Evolutionary conservation across 2,113 vertebrate species (phyloP).

Genomic region (Labeo catla): DNA sequence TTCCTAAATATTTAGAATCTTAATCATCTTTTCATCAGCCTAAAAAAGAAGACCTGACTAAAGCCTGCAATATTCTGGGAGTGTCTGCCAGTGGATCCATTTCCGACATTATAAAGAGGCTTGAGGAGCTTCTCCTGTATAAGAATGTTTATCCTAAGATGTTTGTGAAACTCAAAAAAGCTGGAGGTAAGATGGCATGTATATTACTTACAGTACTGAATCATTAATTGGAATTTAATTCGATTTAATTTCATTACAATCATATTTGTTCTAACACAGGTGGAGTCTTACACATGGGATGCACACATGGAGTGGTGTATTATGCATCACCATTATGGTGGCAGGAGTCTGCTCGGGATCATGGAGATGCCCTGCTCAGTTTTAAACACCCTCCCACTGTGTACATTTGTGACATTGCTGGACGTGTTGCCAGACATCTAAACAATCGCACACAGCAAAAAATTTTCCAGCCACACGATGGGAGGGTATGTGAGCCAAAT

Average conservation of each 20-base stretch:
- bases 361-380: constrained; percentile 27
- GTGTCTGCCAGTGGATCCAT: constrained; percentile 6
- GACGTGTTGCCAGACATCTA: constrained; percentile 31
- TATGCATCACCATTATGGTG: constrained; percentile 40
- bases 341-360: constrained; percentile 26
- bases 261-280: neutral
- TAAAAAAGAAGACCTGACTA: neutral
- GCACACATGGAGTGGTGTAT: constrained; percentile 40
- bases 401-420: constrained; percentile 41
- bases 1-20: neutral
- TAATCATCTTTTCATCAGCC: neutral
- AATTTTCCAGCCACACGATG: constrained; percentile 33
- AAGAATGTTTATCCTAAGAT: constrained; percentile 43
- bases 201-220: neutral
- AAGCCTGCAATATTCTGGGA: constrained; percentile 21
- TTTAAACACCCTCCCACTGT: constrained; percentile 10
- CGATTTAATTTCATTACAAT: neutral
- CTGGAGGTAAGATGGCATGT: constrained; percentile 13
- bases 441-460: constrained; percentile 36
- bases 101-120: neutral
- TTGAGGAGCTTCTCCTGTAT: constrained; percentile 39
- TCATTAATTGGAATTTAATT: neutral
- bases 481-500: constrained; percentile 1
- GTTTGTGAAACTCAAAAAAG: constrained; percentile 32
- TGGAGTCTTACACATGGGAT: constrained; percentile 38